Conservation (phyloP, 2,888 invertebrate genomes). For the Metellina segmentata region DNA sequence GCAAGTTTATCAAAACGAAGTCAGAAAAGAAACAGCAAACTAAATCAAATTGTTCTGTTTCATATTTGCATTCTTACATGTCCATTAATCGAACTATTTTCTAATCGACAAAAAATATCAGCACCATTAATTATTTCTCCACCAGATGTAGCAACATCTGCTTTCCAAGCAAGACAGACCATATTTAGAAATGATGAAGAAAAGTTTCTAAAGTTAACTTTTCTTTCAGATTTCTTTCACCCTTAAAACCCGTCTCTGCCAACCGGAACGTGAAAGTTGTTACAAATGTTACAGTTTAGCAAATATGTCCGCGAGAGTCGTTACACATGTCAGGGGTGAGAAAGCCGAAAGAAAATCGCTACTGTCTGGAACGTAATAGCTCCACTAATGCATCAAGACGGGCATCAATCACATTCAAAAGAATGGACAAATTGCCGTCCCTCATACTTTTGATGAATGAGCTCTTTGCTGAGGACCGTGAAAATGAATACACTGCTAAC, state of each 20-base stretch:
- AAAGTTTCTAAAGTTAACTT: not conserved
- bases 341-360: constrained; percentile 7
- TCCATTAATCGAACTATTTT: no score
- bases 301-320: not conserved
- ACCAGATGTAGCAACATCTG: no score
- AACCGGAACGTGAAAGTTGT: not conserved
- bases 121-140: no score
- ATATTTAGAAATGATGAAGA: not conserved
- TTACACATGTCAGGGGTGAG: not conserved
- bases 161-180: no score
- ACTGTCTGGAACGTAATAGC: constrained; percentile 28
- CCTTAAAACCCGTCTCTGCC: no score
- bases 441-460: constrained; percentile 2
- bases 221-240: not conserved
- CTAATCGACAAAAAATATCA: no score
- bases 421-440: constrained; percentile 1
- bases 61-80: no score
- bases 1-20: no score
- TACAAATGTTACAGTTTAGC: not conserved
- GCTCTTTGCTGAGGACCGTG: not conserved
- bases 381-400: not conserved
- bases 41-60: no score
- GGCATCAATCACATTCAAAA: not conserved
- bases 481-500: constrained; percentile 2
- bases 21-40: no score